Base-by-base conservation (phyloP, 2,113 vertebrate species). In the Phylloscopus trochiloides region DNA sequence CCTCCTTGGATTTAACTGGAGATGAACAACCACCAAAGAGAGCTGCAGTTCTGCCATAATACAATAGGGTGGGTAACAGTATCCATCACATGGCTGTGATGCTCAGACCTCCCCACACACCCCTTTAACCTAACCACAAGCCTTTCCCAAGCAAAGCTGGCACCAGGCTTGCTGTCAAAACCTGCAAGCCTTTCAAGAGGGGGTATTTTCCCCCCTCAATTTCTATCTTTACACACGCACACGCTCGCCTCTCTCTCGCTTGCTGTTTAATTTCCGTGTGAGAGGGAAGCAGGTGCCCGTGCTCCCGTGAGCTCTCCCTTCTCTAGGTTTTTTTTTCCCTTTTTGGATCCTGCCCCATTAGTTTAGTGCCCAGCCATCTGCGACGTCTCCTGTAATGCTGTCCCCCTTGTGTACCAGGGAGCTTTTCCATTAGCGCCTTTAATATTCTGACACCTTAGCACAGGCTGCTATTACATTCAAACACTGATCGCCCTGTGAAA, bases 351-450 rank as follows among this genome's bases (percentile, higher is more conserved):
- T 98, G 99, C 99, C 98, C 99, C 99, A 99, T 99, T 99, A 99
- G 99, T 98, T 99, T 98, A 98, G 98, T 98, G 99, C 98, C 98
- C 99, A 99, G 99, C 96, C 98, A 99, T 99, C 99, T 99, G 99
- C 99, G 98, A 99, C 99, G 98, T 98, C 98, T 98, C 98, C 97
- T 98, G 98, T 99, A 99, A 99, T 98, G 98, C 98, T 98, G 98
- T 98, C 97, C 98, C 98, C 98, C 99, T 98, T 99, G 98, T 99
- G 98, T 98, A 98, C 98, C 98, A 98, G 98, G 99, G 98, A 99
- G 99, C 98, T 99, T 99, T 99, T 99, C 99, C 99, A 99, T 99
- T 99, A 99, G 99, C 97, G 98, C 99, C 98, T 99, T 99, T 99
- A 99, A 99, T 99, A 98, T 99, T 99, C 99, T 99, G 99, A 99